Conservation (phyloP, 2,113 vertebrate species). For the Zootoca vivipara region DNA sequence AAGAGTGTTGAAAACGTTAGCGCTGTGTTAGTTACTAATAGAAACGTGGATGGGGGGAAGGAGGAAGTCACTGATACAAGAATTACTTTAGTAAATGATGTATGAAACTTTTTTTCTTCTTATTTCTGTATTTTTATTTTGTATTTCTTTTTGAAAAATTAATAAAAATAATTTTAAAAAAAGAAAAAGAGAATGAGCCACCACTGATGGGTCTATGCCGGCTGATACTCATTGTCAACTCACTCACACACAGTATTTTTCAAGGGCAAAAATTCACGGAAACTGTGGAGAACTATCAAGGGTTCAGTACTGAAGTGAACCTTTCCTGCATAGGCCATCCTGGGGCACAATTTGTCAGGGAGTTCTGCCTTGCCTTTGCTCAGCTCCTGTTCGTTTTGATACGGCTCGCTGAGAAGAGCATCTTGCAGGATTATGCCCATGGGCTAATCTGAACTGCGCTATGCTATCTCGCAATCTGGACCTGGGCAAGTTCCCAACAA, state of each 20-base stretch:
- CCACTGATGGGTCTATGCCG: background rate
- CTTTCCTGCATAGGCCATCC: too few relatives aligned
- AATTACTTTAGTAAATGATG: too few relatives aligned
- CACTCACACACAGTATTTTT: background rate
- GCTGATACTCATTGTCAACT: background rate
- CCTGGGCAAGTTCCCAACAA: background rate
- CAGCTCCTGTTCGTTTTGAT: background rate
- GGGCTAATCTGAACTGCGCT: background rate
- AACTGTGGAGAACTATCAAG: background rate
- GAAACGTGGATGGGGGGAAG: too few relatives aligned
- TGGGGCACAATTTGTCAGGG: background rate
- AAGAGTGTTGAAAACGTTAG: too few relatives aligned
- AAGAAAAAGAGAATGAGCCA: background rate
- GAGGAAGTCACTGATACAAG: too few relatives aligned
- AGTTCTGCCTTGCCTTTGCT: background rate
- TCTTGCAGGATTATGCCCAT: background rate
- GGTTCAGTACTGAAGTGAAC: background rate
- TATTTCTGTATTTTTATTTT: too few relatives aligned
- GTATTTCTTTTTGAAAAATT: too few relatives aligned
- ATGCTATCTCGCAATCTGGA: constrained; percentile 18
- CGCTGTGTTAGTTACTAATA: too few relatives aligned
- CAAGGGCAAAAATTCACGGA: background rate
- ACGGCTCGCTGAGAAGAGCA: background rate
- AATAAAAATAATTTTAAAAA: too few relatives aligned
- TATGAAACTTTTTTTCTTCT: too few relatives aligned